These are phyloP conservation scores for Lottia scabra DNA, from an alignment of 2,888 invertebrate species.

Conservation along the genomic window DNA sequence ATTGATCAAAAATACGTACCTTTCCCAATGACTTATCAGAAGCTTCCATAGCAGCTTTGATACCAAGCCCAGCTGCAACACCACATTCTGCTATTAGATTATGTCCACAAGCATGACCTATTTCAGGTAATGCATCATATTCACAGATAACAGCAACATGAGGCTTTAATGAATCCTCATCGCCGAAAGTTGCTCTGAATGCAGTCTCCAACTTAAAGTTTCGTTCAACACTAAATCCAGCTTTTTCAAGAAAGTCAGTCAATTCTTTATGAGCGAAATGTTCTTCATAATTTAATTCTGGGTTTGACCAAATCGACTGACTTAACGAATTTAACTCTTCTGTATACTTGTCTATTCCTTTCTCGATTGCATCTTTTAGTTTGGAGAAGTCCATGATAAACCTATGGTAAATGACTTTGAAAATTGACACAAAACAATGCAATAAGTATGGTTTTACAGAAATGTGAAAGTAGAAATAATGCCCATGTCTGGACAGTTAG, in stretches of 20 bases:
- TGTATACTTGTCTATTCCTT: slow-evolving; percentile 37
- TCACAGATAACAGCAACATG: slow-evolving; percentile 66
- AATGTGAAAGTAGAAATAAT: too few species aligned
- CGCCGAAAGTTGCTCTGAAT: slow-evolving; percentile 43
- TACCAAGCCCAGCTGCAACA: slow-evolving; percentile 60
- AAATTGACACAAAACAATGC: too few species aligned
- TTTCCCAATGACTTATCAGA: slow-evolving; percentile 22
- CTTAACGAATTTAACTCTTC: slow-evolving; percentile 45
- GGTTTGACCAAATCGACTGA: slow-evolving; percentile 59
- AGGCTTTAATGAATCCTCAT: slow-evolving; percentile 34
- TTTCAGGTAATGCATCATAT: slow-evolving; percentile 67
- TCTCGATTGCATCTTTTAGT: slow-evolving; percentile 29
- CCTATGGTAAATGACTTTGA: too few species aligned
- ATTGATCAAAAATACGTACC: slow-evolving; percentile 21
- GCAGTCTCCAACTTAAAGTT: slow-evolving; percentile 50
- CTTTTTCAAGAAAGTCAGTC: slow-evolving; percentile 50
- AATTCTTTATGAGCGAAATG: slow-evolving; percentile 55
- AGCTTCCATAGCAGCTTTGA: slow-evolving; percentile 51
- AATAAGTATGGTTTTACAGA: too few species aligned
- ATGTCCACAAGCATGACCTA: slow-evolving; percentile 69
- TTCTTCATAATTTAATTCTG: slow-evolving; percentile 61
- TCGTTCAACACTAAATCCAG: slow-evolving; percentile 53
- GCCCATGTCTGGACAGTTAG: too few species aligned
- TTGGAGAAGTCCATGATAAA: neutral
- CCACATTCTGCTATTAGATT: slow-evolving; percentile 66